A percentile compares a stretch with the other conserved stretches of the same genome.
Evolutionary conservation across 2,797 vertebrate species (phyloP).

Genomic region (Emydoidea blandingii): DNA sequence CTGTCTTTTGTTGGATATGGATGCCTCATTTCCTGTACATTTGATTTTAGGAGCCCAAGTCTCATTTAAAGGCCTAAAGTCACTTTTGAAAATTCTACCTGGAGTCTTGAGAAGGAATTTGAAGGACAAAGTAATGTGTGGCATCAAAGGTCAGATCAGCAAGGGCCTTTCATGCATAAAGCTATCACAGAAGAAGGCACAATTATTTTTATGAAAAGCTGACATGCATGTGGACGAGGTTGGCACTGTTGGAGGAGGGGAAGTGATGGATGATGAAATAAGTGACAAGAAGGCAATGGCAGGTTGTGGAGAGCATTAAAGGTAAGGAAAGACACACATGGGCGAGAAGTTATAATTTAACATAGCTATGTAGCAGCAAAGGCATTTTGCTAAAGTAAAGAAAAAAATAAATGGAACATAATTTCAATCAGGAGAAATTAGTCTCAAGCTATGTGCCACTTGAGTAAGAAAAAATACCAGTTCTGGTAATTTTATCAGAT

Average conservation of each 20-base stretch:
- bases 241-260: neutral
- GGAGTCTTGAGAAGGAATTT: accelerated
- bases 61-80: neutral
- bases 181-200: neutral
- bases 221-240: neutral
- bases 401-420: neutral
- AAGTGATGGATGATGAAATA: neutral
- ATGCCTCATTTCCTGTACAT: neutral
- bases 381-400: neutral
- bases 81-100: neutral
- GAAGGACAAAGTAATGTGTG: neutral
- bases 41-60: neutral
- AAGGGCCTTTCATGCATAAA: neutral
- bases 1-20: neutral
- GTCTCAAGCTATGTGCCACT: neutral
- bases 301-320: neutral
- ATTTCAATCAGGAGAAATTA: neutral
- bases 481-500: neutral
- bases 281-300: neutral
- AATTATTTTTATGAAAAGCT: neutral
- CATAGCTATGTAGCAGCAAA: neutral
- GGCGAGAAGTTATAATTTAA: neutral
- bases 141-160: neutral
- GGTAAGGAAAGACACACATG: neutral
- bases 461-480: neutral